Evolutionary conservation across 1,140 invertebrate species (phyloP), one percentile per base, ranked within the genome.

Genomic region (Saccostrea echinata): DNA sequence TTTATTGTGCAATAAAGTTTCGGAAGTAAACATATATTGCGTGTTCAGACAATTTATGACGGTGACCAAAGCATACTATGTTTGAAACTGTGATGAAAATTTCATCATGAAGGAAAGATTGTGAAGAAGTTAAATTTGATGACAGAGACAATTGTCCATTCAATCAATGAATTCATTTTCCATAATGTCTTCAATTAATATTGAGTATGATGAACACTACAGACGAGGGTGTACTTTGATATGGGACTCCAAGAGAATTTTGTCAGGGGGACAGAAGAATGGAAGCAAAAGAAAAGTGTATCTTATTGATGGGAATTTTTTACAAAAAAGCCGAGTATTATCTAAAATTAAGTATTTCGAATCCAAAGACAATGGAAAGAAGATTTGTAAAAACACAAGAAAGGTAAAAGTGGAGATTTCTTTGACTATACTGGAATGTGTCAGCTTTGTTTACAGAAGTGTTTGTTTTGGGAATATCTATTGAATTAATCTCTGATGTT

Each of bases 271-370:
- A 27, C 81, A 76, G 27, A 76, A 27, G 68, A 83, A 51, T 27
- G 81, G 35, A 24, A 51, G 81, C 52, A 52, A 52, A 27, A n/a
- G 81, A 52, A 51, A 51, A 53, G 43, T 53, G 33, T 83, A 83
- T 53, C 81, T 52, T 12, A 83, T 53, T 6, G 52, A 83, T 18
- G 81, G 81, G 21, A 83, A 83, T 35, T 83, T 83, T 51, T 33
- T 83, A 53, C 52, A 83, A 27, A 83, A 83, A 83, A 83, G 52
- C 21, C 33, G 81, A 53, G 81, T 83, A 24, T 83, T 83, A 51
- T 51, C 81, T 13, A 83, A 83, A 83, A 83, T 83, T 53, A 83
- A 83, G 30, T 83, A 83, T 53, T 83, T 83, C 16, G 81, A 83
- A 83, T 53, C 52, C 52, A 83, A 83, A 83, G 52, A 83, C 24